phyloP scores from a whole-genome alignment of 1,140 invertebrate genomes.

The Zophobas morio region DNA sequence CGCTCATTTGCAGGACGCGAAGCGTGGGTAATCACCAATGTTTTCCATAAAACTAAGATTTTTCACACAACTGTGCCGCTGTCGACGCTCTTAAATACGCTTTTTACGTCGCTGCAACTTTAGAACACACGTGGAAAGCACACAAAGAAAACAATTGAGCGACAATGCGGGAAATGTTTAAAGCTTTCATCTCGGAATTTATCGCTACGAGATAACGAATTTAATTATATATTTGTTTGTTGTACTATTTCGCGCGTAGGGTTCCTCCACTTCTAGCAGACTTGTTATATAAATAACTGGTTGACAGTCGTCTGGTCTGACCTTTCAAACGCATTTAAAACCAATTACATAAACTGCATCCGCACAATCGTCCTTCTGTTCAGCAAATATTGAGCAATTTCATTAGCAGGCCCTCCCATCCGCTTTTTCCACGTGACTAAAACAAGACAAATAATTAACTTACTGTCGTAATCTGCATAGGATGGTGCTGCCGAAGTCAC shows the following conservation, averaged over 20 bases:
- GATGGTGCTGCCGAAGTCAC: slow-evolving; percentile 46
- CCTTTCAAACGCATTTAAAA: neutral
- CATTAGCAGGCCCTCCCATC: slow-evolving; percentile 16
- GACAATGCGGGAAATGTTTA: no score
- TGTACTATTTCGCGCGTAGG: no score
- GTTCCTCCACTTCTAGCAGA: no score
- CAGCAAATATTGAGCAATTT: slow-evolving; percentile 25
- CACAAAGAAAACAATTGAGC: no score
- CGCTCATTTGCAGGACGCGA: slow-evolving; percentile 21
- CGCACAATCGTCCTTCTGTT: neutral
- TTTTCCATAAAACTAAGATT: slow-evolving; percentile 25
- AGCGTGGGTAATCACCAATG: slow-evolving; percentile 24
- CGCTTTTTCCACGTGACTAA: slow-evolving; percentile 5
- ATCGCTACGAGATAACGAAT: no score
- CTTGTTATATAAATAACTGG: no score
- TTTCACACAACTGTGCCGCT: slow-evolving; percentile 6
- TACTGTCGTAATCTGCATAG: slow-evolving; percentile 54
- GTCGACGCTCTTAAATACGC: neutral
- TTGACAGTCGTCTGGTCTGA: no score
- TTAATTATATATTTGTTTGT: no score
- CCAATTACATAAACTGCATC: slow-evolving; percentile 9
- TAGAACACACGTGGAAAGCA: no score
- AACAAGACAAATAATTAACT: slow-evolving; percentile 18
- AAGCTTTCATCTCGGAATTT: no score
- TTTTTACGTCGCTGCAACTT: slow-evolving; percentile 5